Percentiles rank a stretch among this genome's conserved stretches.
Evolutionary conservation across 2,888 invertebrate species (phyloP).

Genomic region (Piscicola geometra): DNA sequence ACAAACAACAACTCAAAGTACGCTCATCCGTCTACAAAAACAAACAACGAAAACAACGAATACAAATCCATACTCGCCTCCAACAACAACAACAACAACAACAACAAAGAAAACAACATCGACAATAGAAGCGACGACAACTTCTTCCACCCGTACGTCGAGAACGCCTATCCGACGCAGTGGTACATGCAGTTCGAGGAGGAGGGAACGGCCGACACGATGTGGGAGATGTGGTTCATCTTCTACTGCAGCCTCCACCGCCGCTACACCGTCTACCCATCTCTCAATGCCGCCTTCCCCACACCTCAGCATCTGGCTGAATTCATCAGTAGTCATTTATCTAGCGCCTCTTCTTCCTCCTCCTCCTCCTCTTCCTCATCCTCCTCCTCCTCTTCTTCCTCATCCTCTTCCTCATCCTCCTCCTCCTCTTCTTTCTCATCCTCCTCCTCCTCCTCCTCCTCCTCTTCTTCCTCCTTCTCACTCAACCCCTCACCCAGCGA

Average conservation of each 20-base stretch:
- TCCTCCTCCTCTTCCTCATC: background rate
- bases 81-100: no score
- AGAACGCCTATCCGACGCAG: slow-evolving; percentile 4
- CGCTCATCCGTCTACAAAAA: background rate
- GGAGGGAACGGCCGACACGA: slow-evolving; percentile 26
- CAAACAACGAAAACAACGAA: background rate
- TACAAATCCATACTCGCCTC: no score
- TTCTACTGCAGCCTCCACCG: slow-evolving; percentile 26
- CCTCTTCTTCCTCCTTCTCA: background rate
- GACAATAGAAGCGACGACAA: background rate
- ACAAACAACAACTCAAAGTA: no score
- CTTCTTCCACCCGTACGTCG: slow-evolving; percentile 35
- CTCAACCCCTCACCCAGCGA: background rate
- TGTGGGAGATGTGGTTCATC: slow-evolving; percentile 42
- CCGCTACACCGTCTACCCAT: slow-evolving; percentile 22
- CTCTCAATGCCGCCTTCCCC: background rate
- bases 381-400: background rate
- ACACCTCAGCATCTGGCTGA: background rate
- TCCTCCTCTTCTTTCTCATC: background rate
- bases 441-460: slow-evolving; percentile 6
- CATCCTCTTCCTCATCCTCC: background rate
- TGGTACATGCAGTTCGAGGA: slow-evolving; percentile 36
- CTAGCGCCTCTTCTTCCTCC: background rate
- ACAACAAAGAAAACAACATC: background rate
- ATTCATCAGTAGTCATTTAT: background rate